A percentile compares a stretch with the other conserved stretches of the same genome.
Evolutionary conservation across 2,888 invertebrate species (phyloP).

Genomic region (Philonicus albiceps): DNA sequence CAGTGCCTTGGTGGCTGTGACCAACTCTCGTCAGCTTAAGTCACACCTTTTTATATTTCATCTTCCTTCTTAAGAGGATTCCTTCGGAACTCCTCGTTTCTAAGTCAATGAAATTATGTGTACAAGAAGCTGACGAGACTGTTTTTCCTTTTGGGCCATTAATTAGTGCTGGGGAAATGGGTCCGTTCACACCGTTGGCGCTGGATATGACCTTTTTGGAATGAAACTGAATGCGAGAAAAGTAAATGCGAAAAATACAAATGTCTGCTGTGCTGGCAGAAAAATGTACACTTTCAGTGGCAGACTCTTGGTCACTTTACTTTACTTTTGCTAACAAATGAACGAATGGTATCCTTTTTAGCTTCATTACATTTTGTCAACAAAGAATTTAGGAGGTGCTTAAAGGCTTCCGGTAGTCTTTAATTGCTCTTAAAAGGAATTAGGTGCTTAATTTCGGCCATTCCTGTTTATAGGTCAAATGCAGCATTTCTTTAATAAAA

Average conservation of each 20-base stretch:
- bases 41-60: neutral
- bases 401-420: neutral
- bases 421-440: neutral
- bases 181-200: constrained; percentile 4
- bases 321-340: neutral
- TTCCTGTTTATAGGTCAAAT: neutral
- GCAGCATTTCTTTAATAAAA: too few species aligned
- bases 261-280: neutral
- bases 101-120: neutral
- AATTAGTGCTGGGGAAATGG: constrained; percentile 7
- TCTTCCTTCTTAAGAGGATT: neutral
- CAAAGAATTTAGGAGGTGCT: neutral
- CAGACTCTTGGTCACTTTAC: neutral
- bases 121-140: neutral
- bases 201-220: constrained; percentile 1
- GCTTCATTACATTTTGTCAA: neutral
- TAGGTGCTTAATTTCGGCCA: neutral
- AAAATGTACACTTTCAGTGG: neutral
- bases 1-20: neutral
- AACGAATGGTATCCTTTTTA: neutral
- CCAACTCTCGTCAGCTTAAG: neutral
- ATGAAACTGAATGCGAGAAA: neutral
- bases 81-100: neutral
- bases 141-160: constrained; percentile 26
- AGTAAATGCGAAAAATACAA: neutral